Percentiles rank a stretch among this genome's conserved stretches.
Conservation (phyloP, 2,113 vertebrate genomes). For the Grallaria varia region DNA sequence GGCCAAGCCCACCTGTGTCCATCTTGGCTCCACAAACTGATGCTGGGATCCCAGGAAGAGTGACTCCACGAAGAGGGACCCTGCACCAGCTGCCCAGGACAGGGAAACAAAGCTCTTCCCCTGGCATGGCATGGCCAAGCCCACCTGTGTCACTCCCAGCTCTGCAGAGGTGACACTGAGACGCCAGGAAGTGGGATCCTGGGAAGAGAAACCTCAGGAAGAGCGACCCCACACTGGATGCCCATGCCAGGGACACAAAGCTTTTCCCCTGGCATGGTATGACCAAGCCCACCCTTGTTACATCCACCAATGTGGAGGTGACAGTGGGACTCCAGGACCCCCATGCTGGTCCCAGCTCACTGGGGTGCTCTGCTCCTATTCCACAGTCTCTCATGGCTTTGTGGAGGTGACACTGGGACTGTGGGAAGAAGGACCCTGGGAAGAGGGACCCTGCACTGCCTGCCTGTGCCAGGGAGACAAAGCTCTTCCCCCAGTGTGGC, state of each 20-base stretch:
- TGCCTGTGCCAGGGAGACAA: no score
- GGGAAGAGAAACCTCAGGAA: neutral
- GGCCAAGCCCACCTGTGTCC: neutral
- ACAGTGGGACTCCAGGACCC: neutral
- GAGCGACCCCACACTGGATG: neutral
- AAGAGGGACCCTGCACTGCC: neutral
- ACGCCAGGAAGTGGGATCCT: neutral
- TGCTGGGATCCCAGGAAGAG: neutral
- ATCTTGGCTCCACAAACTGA: fast-evolving
- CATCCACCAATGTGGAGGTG: neutral
- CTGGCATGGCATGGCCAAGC: fast-evolving
- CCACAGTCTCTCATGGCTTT: neutral
- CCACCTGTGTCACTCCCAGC: fast-evolving
- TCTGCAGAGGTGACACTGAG: neutral
- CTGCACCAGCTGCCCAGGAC: neutral
- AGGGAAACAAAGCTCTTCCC: neutral
- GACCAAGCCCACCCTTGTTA: neutral
- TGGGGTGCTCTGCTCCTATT: neutral
- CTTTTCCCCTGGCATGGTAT: neutral
- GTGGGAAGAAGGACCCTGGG: neutral
- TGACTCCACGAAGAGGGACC: neutral
- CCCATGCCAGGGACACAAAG: neutral
- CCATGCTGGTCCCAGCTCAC: neutral
- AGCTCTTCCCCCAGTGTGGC: no score
- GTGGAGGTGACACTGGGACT: neutral